phyloP scores from a whole-genome alignment of 2,113 vertebrate genomes.

The mouse (Mus musculus) region GRCm39 chr1:120399001-120399500 shows the following conservation, averaged over 20 bases:
- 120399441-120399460: not conserved
- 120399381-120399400: not conserved
- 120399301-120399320: not conserved
- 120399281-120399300: not conserved
- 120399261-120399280: too few species aligned
- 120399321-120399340: not conserved
- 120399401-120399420: not conserved
- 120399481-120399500: fast-evolving
- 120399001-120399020: not conserved
- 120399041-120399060: too few species aligned
- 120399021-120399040: not conserved
- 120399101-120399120: too few species aligned
- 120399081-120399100: not conserved
- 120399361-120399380: too few species aligned
- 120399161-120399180: too few species aligned
- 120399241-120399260: too few species aligned
- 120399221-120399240: too few species aligned
- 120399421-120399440: not conserved
- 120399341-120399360: too few species aligned
- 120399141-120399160: not conserved
- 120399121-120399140: not conserved
- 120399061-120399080: not conserved
- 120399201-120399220: not conserved
- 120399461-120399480: not conserved
- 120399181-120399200: not conserved